Evolutionary conservation across 2,113 vertebrate genomes (phyloP).

Genomic region (Psophia crepitans): DNA sequence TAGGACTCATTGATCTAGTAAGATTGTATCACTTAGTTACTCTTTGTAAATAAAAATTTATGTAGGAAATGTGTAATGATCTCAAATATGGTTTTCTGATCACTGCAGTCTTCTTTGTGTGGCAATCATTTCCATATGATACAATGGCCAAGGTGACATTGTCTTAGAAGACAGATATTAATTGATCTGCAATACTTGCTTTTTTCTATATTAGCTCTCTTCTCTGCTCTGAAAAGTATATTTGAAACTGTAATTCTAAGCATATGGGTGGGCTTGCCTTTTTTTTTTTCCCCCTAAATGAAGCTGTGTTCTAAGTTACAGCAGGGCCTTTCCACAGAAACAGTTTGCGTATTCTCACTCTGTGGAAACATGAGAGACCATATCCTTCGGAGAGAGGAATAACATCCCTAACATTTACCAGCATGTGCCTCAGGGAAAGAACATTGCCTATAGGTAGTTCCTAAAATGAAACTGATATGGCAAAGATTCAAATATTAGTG

Average conservation of each 20-base stretch:
- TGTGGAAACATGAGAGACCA: neutral
- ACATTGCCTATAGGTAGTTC: neutral
- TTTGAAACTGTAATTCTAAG: neutral
- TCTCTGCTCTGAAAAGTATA: neutral
- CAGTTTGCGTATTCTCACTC: neutral
- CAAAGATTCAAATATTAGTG: neutral
- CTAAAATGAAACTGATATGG: constrained; percentile 1
- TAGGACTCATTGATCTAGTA: neutral
- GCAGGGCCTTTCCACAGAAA: neutral
- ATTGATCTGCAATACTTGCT: neutral
- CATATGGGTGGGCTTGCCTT: neutral
- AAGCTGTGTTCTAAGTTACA: neutral
- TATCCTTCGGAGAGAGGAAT: neutral
- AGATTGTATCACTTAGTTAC: neutral
- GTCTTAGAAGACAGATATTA: neutral
- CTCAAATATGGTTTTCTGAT: neutral
- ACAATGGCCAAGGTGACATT: neutral
- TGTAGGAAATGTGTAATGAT: neutral
- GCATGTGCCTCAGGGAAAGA: neutral
- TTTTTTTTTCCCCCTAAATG: neutral
- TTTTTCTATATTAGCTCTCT: neutral
- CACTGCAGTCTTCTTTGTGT: neutral
- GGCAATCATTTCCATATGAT: neutral
- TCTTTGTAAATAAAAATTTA: neutral
- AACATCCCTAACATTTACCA: neutral